Evolutionary conservation across 2,888 invertebrate genomes (phyloP).

Genomic region (Pandemis corylana): DNA sequence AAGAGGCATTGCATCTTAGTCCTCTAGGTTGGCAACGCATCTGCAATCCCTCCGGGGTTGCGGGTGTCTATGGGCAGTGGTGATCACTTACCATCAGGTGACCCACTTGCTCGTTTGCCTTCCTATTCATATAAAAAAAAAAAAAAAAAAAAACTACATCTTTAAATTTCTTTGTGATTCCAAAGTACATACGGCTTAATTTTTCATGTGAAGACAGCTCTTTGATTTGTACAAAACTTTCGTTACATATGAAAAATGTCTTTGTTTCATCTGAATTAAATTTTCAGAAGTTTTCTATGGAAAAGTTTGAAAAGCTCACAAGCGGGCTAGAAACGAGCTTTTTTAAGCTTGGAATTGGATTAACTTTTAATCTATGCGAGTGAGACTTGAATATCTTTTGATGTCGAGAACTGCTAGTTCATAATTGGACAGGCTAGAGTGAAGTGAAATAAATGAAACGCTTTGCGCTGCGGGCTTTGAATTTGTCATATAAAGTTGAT

Average conservation of each 20-base stretch:
- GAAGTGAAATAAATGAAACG: conserved; percentile 23
- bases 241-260: conserved; percentile 3
- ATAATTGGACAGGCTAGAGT: conserved; percentile 25
- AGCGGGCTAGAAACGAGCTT: conserved; percentile 13
- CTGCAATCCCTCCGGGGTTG: no score
- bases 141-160: no score
- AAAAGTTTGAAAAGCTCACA: conserved; percentile 12
- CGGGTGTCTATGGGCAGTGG: no score
- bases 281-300: conserved; percentile 22
- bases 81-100: no score
- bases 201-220: neutral
- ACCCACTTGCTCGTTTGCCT: no score
- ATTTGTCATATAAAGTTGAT: neutral
- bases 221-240: neutral
- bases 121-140: no score
- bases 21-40: no score
- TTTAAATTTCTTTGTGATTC: no score
- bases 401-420: conserved; percentile 32
- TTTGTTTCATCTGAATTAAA: conserved; percentile 25
- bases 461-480: neutral
- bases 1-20: no score
- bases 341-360: conserved; percentile 34
- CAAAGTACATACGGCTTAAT: no score
- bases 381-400: conserved; percentile 36
- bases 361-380: conserved; percentile 37